A percentile compares a stretch with the other conserved stretches of the same genome.
Evolutionary conservation across 2,888 invertebrate species (phyloP).

Genomic region (Byasa hedistus): DNA sequence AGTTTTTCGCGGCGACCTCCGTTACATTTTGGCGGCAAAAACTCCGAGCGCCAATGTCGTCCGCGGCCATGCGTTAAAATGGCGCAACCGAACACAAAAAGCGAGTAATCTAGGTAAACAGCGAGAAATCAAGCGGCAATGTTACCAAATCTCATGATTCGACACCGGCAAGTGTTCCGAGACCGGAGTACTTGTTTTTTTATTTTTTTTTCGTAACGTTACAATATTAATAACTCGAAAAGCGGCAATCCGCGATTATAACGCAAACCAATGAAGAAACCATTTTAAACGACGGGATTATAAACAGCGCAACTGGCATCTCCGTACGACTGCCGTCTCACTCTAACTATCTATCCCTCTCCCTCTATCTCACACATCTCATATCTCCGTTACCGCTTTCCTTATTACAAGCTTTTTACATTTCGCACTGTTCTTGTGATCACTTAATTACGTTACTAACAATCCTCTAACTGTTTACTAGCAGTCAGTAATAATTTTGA

Average conservation of each 20-base stretch:
- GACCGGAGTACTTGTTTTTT: background rate
- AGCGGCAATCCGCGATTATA: slow-evolving; percentile 29
- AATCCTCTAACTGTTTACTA: too few species aligned
- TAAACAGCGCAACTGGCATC: too few species aligned
- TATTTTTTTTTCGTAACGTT: slow-evolving; percentile 44
- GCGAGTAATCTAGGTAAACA: slow-evolving; percentile 75
- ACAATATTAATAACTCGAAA: slow-evolving; percentile 42
- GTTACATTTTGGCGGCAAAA: slow-evolving; percentile 61
- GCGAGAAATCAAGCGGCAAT: slow-evolving; percentile 71
- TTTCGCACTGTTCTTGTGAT: too few species aligned
- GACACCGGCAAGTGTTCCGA: slow-evolving; percentile 42
- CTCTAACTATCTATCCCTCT: too few species aligned
- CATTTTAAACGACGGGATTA: too few species aligned
- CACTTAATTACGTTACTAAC: too few species aligned
- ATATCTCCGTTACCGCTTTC: too few species aligned
- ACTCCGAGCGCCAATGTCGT: slow-evolving; percentile 70
- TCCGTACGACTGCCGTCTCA: too few species aligned
- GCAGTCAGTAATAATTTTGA: too few species aligned
- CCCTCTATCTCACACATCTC: too few species aligned
- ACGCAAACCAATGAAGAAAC: too few species aligned
- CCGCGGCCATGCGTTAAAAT: slow-evolving; percentile 70
- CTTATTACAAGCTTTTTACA: too few species aligned
- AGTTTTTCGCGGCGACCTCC: slow-evolving; percentile 49
- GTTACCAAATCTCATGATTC: slow-evolving; percentile 57
- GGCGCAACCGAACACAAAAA: slow-evolving; percentile 69